Conservation (phyloP, 2,888 invertebrate genomes). For the Meiosimyza decipiens region DNA sequence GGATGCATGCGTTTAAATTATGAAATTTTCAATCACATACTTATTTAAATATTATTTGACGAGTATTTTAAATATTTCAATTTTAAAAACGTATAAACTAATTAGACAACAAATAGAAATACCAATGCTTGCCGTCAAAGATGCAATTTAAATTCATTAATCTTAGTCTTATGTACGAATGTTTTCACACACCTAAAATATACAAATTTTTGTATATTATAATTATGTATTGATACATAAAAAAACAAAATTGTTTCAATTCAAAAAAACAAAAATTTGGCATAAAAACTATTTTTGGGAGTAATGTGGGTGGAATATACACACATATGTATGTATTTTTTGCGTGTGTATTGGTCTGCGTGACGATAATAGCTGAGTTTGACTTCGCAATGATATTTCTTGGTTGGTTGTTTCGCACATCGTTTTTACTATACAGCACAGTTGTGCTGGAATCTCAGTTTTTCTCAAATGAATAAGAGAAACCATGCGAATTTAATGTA, state of each 20-base stretch:
- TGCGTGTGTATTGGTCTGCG: not conserved
- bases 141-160: slow-evolving; percentile 2
- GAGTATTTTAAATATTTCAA: not conserved
- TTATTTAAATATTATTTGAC: not conserved
- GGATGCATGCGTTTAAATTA: too few relatives aligned
- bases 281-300: slow-evolving; percentile 50
- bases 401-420: not conserved
- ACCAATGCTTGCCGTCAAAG: not conserved
- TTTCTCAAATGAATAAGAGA: not conserved
- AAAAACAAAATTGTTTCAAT: slow-evolving; percentile 2
- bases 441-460: slow-evolving; percentile 15
- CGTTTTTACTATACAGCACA: not conserved
- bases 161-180: not conserved
- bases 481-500: not conserved
- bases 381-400: slow-evolving; percentile 14
- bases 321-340: not conserved
- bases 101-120: not conserved
- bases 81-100: not conserved
- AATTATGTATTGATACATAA: not conserved
- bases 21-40: too few relatives aligned
- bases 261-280: slow-evolving; percentile 42
- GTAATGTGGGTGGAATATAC: slow-evolving; percentile 42
- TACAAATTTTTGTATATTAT: not conserved
- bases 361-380: slow-evolving; percentile 1
- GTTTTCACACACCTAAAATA: not conserved